These are phyloP conservation scores for Dicyrtomina minuta DNA, from an alignment of 2,888 invertebrate genomes.

Conservation along the genomic window DNA sequence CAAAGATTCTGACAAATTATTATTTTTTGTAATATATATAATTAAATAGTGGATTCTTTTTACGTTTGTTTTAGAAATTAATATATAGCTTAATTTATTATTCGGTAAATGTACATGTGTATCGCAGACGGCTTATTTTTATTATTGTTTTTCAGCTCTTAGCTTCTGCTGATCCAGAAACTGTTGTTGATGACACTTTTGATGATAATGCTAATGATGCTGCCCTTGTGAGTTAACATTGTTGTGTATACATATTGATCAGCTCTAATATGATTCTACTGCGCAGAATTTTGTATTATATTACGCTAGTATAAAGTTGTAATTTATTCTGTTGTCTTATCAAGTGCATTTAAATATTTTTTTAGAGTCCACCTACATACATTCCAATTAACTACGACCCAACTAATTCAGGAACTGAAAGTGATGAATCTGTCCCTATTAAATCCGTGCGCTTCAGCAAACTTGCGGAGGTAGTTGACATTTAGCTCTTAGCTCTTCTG, in stretches of 20 bases:
- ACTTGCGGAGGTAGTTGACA: constrained; percentile 63
- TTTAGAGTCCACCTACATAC: constrained; percentile 85
- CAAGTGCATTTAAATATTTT: constrained; percentile 40
- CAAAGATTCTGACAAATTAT: no score
- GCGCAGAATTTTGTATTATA: no score
- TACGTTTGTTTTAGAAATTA: no score
- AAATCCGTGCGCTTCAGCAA: constrained; percentile 88
- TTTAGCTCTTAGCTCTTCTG: background rate
- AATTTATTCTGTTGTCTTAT: background rate
- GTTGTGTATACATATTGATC: background rate
- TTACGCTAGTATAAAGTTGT: no score
- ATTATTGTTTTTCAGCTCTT: constrained; percentile 35
- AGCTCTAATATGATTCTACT: no score
- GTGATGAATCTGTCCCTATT: constrained; percentile 77
- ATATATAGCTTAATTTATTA: no score
- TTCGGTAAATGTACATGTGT: no score
- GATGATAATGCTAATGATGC: constrained; percentile 49
- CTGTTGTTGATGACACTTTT: constrained; percentile 38
- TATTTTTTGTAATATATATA: no score
- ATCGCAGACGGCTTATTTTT: no score
- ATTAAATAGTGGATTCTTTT: no score
- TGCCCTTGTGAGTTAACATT: constrained; percentile 36
- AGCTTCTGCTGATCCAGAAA: constrained; percentile 39
- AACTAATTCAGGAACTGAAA: constrained; percentile 72
- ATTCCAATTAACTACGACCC: constrained; percentile 79